Evolutionary conservation across 2,888 invertebrate genomes (phyloP), one percentile per base, ranked within the genome.

Genomic region (Philhelius pedissequus): DNA sequence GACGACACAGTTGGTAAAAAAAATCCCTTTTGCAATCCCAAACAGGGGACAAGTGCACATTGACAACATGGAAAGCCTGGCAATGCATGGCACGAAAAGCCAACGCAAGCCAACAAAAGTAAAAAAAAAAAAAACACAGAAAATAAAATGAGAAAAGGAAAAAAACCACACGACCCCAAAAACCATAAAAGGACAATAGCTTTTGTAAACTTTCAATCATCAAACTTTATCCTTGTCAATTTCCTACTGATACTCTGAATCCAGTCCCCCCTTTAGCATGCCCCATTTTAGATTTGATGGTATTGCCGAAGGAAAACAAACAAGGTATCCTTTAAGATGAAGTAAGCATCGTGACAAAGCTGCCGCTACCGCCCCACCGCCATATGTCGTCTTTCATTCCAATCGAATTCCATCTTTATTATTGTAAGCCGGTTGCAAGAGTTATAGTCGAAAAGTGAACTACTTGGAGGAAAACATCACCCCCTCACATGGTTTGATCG

Each of bases 141-240:
- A 56, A 79, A 38, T 71, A 20, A 56, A 38, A 43, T 22, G 35
- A 45, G 38, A 48, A 38, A 50, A 69, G 35, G 18, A 32, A 30
- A 38, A 35, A 54, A 48, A 73, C 50, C 56, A 64, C 43, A 45
- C 52, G 70, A 79, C 70, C 75, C 79, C 60, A 80, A 71, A 79
- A 80, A 80, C 84, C 84, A 84, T 84, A 84, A 84, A 84, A 84
- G 84, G 84, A 84, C 84, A 84, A 84, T 84, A 75, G 84, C 80
- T 84, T 84, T 84, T 84, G 84, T 84, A 84, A 84, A 84, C 84
- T 84, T 84, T 80, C 84, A 84, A 84, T 84, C 84, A 84, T 84
- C 84, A 79, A 84, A 84, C 80, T 84, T 84, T 80, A 84, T 84
- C 84, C 83, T 83, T 78, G 84, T 84, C 84, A 84, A 84, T 79